These are phyloP conservation scores for Drosophila subsilvestris DNA, from an alignment of 2,888 invertebrate species.

Conservation along the genomic window DNA sequence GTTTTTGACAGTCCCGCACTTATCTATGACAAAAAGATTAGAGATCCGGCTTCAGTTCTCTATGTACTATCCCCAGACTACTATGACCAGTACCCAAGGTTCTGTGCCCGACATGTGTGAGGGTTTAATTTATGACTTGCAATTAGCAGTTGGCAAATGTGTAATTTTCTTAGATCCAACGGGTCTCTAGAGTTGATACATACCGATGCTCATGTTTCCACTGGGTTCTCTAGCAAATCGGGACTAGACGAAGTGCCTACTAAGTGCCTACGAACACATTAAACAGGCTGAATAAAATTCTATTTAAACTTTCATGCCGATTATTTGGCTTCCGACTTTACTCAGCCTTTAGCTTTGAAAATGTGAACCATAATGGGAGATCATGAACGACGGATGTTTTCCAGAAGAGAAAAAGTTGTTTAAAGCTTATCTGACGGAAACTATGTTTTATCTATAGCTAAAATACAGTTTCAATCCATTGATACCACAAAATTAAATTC, in stretches of 20 bases:
- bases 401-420: no score
- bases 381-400: no score
- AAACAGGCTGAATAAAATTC: conserved; percentile 4
- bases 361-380: no score
- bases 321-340: conserved; percentile 22
- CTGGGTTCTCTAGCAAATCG: conserved; percentile 34
- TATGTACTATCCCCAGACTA: conserved; percentile 15
- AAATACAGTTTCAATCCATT: no score
- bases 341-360: no score
- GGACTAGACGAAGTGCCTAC: conserved; percentile 4
- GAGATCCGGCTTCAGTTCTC: conserved; percentile 2
- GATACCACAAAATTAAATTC: neutral
- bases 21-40: conserved; percentile 31
- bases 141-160: conserved; percentile 73
- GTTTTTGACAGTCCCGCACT: conserved; percentile 62
- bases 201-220: conserved; percentile 34
- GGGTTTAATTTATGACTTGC: conserved; percentile 70
- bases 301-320: conserved; percentile 30
- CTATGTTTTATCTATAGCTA: no score
- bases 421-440: no score
- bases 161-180: conserved; percentile 61
- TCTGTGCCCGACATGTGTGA: conserved; percentile 17
- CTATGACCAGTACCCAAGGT: conserved; percentile 11
- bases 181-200: conserved; percentile 35
- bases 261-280: neutral